Conservation (phyloP, 2,888 invertebrate species). For the Amphiduros pacificus region DNA sequence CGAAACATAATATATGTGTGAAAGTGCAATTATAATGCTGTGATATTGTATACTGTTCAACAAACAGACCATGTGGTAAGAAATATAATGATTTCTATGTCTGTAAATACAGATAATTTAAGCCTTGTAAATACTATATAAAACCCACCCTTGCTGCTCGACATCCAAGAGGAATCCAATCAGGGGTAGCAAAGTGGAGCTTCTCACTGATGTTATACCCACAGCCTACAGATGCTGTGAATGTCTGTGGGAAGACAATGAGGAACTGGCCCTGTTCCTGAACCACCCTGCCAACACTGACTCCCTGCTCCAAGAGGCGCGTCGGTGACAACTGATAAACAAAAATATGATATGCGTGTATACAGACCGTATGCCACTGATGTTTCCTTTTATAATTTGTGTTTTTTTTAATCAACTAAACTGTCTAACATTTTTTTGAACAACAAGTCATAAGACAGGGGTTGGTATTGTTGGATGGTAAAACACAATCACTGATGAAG, state of each 20-base stretch:
- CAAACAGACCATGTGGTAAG: too few relatives aligned
- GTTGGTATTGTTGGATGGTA: too few relatives aligned
- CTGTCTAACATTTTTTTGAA: too few relatives aligned
- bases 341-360: too few relatives aligned
- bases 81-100: too few relatives aligned
- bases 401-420: too few relatives aligned
- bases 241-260: constrained; percentile 85
- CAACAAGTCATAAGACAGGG: too few relatives aligned
- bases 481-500: too few relatives aligned
- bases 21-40: not conserved
- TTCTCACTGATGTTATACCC: constrained; percentile 90
- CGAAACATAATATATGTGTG: not conserved
- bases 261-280: constrained; percentile 88
- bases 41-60: not conserved
- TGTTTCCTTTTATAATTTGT: too few relatives aligned
- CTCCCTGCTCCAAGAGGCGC: constrained; percentile 74
- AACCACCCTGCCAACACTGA: constrained; percentile 76
- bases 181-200: constrained; percentile 82
- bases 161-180: constrained; percentile 74
- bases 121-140: too few relatives aligned
- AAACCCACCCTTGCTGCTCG: constrained; percentile 23
- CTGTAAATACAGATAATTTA: too few relatives aligned
- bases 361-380: too few relatives aligned
- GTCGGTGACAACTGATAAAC: constrained; percentile 71
- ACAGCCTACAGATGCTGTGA: constrained; percentile 83